Conservation (phyloP, 1,140 invertebrate species). For the Coboldia fuscipes region DNA sequence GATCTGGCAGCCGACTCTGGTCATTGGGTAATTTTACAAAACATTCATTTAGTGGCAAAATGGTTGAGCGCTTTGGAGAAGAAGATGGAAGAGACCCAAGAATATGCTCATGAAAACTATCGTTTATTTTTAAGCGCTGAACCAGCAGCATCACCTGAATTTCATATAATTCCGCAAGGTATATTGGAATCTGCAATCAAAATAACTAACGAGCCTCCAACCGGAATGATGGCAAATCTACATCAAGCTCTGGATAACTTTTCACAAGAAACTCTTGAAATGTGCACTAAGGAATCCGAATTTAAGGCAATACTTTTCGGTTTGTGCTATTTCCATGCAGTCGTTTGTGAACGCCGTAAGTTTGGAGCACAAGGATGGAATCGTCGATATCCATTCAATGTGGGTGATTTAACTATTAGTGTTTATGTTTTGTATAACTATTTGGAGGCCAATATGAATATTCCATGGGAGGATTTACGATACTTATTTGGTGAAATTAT, state of each 20-base stretch:
- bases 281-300: slow-evolving; percentile 82
- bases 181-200: slow-evolving; percentile 87
- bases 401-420: slow-evolving; percentile 82
- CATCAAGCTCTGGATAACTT: slow-evolving; percentile 92
- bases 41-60: slow-evolving; percentile 78
- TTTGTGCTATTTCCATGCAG: slow-evolving; percentile 91
- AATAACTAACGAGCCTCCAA: slow-evolving; percentile 90
- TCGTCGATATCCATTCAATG: slow-evolving; percentile 57
- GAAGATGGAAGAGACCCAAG: slow-evolving; percentile 56
- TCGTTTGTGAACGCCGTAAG: slow-evolving; percentile 77
- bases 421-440: slow-evolving; percentile 84
- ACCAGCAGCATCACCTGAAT: slow-evolving; percentile 29
- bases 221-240: slow-evolving; percentile 82
- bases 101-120: slow-evolving; percentile 45
- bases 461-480: slow-evolving; percentile 84
- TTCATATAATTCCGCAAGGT: slow-evolving; percentile 45
- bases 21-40: slow-evolving; percentile 83
- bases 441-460: slow-evolving; percentile 66
- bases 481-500: slow-evolving; percentile 84
- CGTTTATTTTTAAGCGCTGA: slow-evolving; percentile 39
- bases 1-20: slow-evolving; percentile 49
- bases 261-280: slow-evolving; percentile 77
- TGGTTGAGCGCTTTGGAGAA: slow-evolving; percentile 82
- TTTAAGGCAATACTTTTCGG: slow-evolving; percentile 86
- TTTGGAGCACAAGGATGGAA: slow-evolving; percentile 96